phyloP scores from a whole-genome alignment of 2,113 vertebrate species.

The Arothron firmamentum region DNA sequence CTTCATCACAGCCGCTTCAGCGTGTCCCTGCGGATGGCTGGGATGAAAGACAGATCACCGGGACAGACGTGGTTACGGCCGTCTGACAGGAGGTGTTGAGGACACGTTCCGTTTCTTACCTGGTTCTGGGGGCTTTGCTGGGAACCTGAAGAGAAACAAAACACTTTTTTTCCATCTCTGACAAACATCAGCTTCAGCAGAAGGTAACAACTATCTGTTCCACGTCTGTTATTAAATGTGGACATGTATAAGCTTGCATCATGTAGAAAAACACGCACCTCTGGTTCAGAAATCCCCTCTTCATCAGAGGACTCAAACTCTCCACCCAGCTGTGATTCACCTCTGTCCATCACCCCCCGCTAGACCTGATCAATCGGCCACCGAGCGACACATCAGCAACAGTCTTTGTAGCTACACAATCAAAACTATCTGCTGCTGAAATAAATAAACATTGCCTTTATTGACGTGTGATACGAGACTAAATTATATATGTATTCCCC shows the following conservation, averaged over 20 bases:
- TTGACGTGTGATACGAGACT: too few relatives aligned
- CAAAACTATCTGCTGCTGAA: too few relatives aligned
- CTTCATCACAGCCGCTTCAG: background rate
- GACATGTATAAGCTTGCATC: too few relatives aligned
- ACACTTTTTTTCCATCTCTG: too few relatives aligned
- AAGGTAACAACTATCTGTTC: too few relatives aligned
- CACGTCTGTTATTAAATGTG: too few relatives aligned
- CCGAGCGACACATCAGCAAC: background rate
- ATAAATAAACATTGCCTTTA: too few relatives aligned
- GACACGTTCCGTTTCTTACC: constrained; percentile 7
- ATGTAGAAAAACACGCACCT: background rate
- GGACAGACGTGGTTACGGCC: background rate
- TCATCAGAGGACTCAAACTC: constrained; percentile 20
- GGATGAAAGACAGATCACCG: background rate
- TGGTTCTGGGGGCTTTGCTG: background rate
- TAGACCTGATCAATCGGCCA: constrained; percentile 56
- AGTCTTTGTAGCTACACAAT: too few relatives aligned
- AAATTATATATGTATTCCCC: too few relatives aligned
- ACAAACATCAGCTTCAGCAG: too few relatives aligned
- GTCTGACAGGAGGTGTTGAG: too few relatives aligned
- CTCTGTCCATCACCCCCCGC: constrained; percentile 64
- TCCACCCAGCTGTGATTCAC: constrained; percentile 57
- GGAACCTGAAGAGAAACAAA: too few relatives aligned
- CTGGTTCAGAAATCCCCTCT: background rate
- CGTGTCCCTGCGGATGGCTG: background rate